Percentiles rank a stretch among this genome's conserved stretches.
Evolutionary conservation across 2,797 vertebrate species (phyloP).

Genomic region (Sebastes goodei): DNA sequence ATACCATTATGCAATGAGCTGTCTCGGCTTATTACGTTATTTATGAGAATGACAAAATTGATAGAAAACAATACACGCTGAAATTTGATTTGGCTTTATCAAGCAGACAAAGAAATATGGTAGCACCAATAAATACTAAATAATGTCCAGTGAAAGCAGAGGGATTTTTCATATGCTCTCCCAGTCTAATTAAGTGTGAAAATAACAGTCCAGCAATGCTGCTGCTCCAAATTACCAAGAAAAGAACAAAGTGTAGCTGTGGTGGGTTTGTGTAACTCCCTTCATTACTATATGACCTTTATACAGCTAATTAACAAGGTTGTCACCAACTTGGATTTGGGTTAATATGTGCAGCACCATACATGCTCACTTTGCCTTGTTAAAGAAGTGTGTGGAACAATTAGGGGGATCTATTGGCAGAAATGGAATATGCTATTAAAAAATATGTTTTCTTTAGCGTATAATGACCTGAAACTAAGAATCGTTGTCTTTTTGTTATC

Average conservation of each 20-base stretch:
- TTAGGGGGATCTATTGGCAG: no score
- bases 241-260: conserved; percentile 50
- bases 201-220: conserved; percentile 41
- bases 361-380: conserved; percentile 6
- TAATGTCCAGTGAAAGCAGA: background rate
- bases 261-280: conserved; percentile 27
- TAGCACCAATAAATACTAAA: background rate
- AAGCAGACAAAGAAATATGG: background rate
- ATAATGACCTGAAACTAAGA: no score
- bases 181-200: conserved; percentile 45
- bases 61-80: background rate
- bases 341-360: conserved; percentile 36
- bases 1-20: background rate
- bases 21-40: background rate
- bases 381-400: no score
- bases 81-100: background rate
- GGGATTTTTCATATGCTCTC: conserved; percentile 1
- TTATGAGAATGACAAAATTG: conserved; percentile 7
- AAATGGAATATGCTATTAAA: no score
- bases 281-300: conserved; percentile 76
- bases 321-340: conserved; percentile 59
- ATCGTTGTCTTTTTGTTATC: no score
- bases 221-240: conserved; percentile 5
- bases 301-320: conserved; percentile 72
- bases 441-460: no score